Percentiles rank a stretch among this genome's conserved stretches.
These are phyloP conservation scores for Euschistus heros DNA, from an alignment of 1,140 invertebrate species.

Conservation along the genomic window DNA sequence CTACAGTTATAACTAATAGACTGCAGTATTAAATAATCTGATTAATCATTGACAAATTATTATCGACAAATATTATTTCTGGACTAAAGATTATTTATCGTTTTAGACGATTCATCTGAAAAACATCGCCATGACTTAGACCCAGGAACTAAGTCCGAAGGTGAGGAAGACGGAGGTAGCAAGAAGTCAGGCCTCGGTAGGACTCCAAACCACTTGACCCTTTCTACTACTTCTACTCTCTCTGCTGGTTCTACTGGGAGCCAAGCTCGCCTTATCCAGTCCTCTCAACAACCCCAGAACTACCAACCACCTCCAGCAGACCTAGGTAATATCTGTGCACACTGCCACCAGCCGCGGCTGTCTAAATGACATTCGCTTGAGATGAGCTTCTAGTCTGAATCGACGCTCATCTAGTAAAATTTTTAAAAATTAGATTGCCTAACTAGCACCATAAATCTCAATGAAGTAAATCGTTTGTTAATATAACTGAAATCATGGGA, in stretches of 20 bases:
- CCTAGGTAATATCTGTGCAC: constrained; percentile 48
- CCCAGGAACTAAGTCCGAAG: constrained; percentile 72
- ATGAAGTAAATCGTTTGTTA: no score
- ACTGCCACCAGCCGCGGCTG: constrained; percentile 23
- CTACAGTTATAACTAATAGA: no score
- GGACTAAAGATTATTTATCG: constrained; percentile 6
- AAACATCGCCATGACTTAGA: constrained; percentile 44
- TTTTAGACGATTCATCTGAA: constrained; percentile 30
- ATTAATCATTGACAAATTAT: no score
- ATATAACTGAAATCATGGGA: no score
- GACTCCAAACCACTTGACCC: constrained; percentile 83
- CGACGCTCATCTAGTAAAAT: constrained; percentile 1
- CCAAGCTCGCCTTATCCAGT: constrained; percentile 85
- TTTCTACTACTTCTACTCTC: constrained; percentile 85
- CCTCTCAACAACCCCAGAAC: constrained; percentile 80
- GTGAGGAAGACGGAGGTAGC: constrained; percentile 60
- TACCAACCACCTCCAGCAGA: constrained; percentile 76
- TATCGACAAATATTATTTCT: neutral
- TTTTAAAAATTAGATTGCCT: neutral
- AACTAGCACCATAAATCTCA: no score
- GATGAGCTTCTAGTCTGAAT: constrained; percentile 26
- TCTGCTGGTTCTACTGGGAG: constrained; percentile 87
- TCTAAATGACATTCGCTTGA: constrained; percentile 26
- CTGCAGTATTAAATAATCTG: no score
- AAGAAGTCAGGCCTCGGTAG: constrained; percentile 64